Evolutionary conservation across 2,797 vertebrate species (phyloP), one percentile per base, ranked within the genome.

Genomic region (Phataginus tricuspis): DNA sequence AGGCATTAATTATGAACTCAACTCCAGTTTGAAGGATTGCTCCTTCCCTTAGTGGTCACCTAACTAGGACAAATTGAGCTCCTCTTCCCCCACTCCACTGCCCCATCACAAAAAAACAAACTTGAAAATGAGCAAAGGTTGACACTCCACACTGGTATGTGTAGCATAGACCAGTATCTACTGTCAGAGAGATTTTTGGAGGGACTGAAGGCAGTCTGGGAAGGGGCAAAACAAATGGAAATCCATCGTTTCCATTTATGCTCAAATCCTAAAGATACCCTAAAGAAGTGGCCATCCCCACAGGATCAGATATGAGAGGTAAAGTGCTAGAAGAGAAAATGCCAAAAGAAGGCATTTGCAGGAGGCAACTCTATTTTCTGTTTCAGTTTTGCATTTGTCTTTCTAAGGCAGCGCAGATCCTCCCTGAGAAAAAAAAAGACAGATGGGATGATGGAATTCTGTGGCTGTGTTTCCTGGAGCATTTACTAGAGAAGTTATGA

Each of bases 381-480:
- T 64, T 72, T 72, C 9, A 25, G 23, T 68, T 68, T 72, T 89
- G 39, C 63, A 90, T 92, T 83, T 91, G 91, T 80, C 88, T 95
- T 61, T 61, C 83, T 77, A 39, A 79, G 63, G 89, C 64, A 63
- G 64, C 15, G 31, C 53, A 45, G 55, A 39, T 66, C 49, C 39
- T 91, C 42, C 10, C 25, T 16, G 74, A 59, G 71, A 64, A 72
- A 53, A 80, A 80, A 71, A 80, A 80, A 57, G 86, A 93, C 78
- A 97, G 86, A 95, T 69, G 37, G 71, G 79, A 57, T n/a, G 88
- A 74, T 49, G 39, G 83, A 34, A 49, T 78, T 95, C 19, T 45
- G 64, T 7, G 74, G 19, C 71, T 68, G 78, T n/a, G 69, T 86
- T 86, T 96, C 84, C 91, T 75, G 59, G 51, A 97, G 89, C 83